These are phyloP conservation scores for Gasteruption jaculator DNA, from an alignment of 2,888 invertebrate species.

Conservation along the genomic window DNA sequence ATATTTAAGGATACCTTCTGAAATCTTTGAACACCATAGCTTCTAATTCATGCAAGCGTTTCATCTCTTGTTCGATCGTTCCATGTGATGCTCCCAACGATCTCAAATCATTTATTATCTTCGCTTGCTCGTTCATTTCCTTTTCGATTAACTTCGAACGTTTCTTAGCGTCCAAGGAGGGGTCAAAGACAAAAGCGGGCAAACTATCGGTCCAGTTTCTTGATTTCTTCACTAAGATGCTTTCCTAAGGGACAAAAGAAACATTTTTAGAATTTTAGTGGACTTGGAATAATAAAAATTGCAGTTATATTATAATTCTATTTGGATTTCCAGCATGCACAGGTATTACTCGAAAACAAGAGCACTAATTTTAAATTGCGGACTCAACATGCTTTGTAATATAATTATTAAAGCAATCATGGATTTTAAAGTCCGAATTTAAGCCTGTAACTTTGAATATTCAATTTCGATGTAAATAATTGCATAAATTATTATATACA, in stretches of 20 bases:
- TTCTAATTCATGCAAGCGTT: constrained; percentile 87
- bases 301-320: not conserved
- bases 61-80: constrained; percentile 89
- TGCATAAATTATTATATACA: too few relatives aligned
- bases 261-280: not conserved
- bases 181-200: constrained; percentile 80
- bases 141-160: constrained; percentile 91
- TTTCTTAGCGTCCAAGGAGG: constrained; percentile 72
- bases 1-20: constrained; percentile 56
- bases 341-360: not conserved
- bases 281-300: too few relatives aligned
- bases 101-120: constrained; percentile 88
- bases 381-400: too few relatives aligned
- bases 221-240: constrained; percentile 61
- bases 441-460: too few relatives aligned
- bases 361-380: not conserved
- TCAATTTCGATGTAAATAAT: too few relatives aligned
- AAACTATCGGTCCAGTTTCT: constrained; percentile 70
- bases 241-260: too few relatives aligned
- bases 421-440: too few relatives aligned
- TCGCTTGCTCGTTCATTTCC: constrained; percentile 96
- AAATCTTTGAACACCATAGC: constrained; percentile 93
- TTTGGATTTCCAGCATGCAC: too few relatives aligned
- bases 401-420: too few relatives aligned
- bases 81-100: constrained; percentile 83